Evolutionary conservation across 2,113 vertebrate genomes (phyloP), one percentile per base, ranked within the genome.

Genomic region (Garra rufa): DNA sequence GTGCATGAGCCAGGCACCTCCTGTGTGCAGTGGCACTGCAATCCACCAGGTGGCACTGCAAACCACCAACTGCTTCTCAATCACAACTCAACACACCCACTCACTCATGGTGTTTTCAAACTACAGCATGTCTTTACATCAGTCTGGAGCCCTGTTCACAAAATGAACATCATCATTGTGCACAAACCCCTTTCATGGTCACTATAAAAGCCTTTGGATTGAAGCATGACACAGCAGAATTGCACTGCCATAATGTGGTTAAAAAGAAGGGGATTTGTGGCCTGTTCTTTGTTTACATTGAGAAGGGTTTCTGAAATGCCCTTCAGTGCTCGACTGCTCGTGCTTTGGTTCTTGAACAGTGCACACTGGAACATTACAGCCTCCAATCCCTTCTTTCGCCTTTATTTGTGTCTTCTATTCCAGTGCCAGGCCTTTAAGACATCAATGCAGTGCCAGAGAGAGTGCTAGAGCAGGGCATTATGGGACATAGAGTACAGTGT

Each of bases 391-490:
- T 55, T 71, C 30, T 43, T 24, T 69, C 9, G 48, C 28, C 50
- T 19, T 48, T 82, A 67, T 82, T 44, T 41, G 15, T 70, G 69
- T 69, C 30, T 79, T 57, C 38, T 57, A 44, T 55, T 71, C 61
- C 41, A 24, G 52, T 67, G 75, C 70, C 77, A 43, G 69, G 30
- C 44, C 69, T 84, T 57, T 75, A 73, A 57, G 83, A 79, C 50
- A 44, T 21, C 19, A 65, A 26, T 34, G 50, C 63, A 10, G 21
- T 61, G 74, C 34, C 81, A 78, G 81, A n/a, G 81, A n/a, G 80
- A 52, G 50, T 14, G 78, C 46, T 73, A 55, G 38, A 59, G 67
- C n/a, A n/a, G 78, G n/a, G 75, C 50, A 76, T 82, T 85, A 67
- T 46, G 75, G 76, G 83, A 82, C 71, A 57, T 41, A 57, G 52